Conservation (phyloP, 1,140 invertebrate species). For the Danaus plexippus region DNA sequence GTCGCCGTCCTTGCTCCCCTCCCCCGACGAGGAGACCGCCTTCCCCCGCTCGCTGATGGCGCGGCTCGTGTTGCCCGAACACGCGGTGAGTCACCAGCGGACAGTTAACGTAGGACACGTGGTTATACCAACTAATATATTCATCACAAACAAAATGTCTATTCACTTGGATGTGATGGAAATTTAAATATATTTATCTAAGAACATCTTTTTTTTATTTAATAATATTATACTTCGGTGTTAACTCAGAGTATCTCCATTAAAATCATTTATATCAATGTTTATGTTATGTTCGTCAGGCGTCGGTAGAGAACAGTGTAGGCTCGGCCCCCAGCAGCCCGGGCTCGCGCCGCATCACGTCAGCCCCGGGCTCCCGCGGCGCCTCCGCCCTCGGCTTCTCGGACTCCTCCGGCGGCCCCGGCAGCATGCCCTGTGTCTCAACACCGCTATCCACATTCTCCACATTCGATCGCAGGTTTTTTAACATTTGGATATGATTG, state of each 20-base stretch:
- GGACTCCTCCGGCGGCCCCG: constrained; percentile 69
- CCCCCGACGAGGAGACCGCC: constrained; percentile 76
- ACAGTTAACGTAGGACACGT: too few species aligned
- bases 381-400: constrained; percentile 57
- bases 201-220: too few species aligned
- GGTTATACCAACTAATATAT: too few species aligned
- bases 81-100: constrained; percentile 35
- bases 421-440: constrained; percentile 66
- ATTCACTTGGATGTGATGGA: too few species aligned
- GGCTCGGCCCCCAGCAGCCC: constrained; percentile 79
- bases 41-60: constrained; percentile 76
- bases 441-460: constrained; percentile 61
- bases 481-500: background rate
- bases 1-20: constrained; percentile 85
- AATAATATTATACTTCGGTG: too few species aligned
- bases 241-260: background rate
- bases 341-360: constrained; percentile 37
- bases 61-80: constrained; percentile 74
- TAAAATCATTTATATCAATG: background rate
- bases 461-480: constrained; percentile 68
- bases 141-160: too few species aligned
- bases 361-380: constrained; percentile 48
- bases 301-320: constrained; percentile 65
- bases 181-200: too few species aligned
- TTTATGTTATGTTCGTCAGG: constrained; percentile 26